Conservation (phyloP, 2,797 vertebrate species). For the Amblyopsis hoosieri region DNA sequence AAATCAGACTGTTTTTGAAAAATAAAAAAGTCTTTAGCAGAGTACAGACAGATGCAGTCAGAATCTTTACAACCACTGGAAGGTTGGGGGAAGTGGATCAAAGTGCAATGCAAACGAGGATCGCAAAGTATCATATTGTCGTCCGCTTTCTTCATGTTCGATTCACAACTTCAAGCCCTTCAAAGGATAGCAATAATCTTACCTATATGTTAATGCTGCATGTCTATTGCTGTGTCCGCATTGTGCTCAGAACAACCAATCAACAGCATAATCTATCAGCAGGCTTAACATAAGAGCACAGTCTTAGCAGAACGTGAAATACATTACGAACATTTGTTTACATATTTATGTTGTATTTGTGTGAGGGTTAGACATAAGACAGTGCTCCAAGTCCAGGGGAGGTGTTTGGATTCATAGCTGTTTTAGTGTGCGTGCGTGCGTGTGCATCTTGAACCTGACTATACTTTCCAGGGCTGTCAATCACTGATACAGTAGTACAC, state of each 20-base stretch:
- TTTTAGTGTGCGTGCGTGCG: too few relatives aligned
- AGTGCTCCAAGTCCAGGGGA: too few relatives aligned
- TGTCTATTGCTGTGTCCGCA: conserved; percentile 19
- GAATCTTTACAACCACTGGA: conserved; percentile 83
- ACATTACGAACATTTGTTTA: too few relatives aligned
- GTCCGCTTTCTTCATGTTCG: conserved; percentile 83
- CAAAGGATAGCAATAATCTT: conserved; percentile 44
- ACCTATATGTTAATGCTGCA: conserved; percentile 23
- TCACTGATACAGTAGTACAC: conserved; percentile 34
- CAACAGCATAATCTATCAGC: too few relatives aligned
- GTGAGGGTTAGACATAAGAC: too few relatives aligned
- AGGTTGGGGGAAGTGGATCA: conserved; percentile 78
- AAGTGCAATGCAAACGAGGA: conserved; percentile 79
- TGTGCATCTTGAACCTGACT: conserved; percentile 27
- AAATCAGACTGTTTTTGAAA: conserved; percentile 79
- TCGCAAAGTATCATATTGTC: conserved; percentile 76
- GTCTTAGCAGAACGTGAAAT: too few relatives aligned
- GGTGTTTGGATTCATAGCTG: too few relatives aligned
- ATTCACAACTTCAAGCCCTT: conserved; percentile 70
- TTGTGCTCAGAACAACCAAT: conserved; percentile 8
- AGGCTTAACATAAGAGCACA: too few relatives aligned
- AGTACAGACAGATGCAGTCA: conserved; percentile 84
- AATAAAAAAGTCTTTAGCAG: conserved; percentile 71
- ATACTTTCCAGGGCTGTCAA: conserved; percentile 48
- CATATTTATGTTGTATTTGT: too few relatives aligned